Percentiles rank a stretch among this genome's conserved stretches.
These are phyloP conservation scores for Helicoverpa assulta DNA, from an alignment of 2,888 invertebrate species.

Conservation along the genomic window DNA sequence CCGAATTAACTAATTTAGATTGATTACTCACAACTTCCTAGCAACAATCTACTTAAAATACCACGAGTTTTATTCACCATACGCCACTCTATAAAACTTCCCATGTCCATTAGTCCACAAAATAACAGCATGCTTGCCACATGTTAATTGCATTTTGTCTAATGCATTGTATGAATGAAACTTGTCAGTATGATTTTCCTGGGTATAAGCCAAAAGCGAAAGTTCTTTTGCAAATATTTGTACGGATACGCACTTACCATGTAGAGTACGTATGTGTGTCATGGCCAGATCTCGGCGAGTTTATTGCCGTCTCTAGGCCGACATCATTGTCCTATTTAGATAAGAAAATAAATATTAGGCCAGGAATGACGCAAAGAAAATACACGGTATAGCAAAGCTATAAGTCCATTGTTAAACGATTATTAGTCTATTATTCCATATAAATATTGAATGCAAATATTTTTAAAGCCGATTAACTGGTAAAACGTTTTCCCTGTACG, in stretches of 20 bases:
- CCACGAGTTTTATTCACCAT: slow-evolving; percentile 1
- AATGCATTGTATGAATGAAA: slow-evolving; percentile 76
- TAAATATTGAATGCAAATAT: slow-evolving; percentile 36
- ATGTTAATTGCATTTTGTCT: slow-evolving; percentile 55
- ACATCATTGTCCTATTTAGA: slow-evolving; percentile 73
- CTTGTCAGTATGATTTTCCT: slow-evolving; percentile 68
- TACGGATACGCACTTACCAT: slow-evolving; percentile 69
- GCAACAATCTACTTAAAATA: slow-evolving; percentile 35
- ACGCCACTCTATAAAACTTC: background rate
- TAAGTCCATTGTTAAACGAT: slow-evolving; percentile 38
- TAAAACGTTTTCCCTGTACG: slow-evolving; percentile 51
- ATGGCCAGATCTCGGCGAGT: slow-evolving; percentile 75
- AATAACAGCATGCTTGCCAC: background rate
- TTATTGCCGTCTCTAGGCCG: slow-evolving; percentile 78
- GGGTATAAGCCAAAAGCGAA: slow-evolving; percentile 80
- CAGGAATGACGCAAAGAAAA: slow-evolving; percentile 63
- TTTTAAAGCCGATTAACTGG: slow-evolving; percentile 23
- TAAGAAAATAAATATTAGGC: slow-evolving; percentile 71
- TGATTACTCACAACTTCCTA: slow-evolving; percentile 32
- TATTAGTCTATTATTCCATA: slow-evolving; percentile 44
- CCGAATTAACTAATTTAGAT: slow-evolving; percentile 12
- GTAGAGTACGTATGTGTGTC: slow-evolving; percentile 76
- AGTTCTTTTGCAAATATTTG: slow-evolving; percentile 75
- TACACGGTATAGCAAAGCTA: slow-evolving; percentile 34
- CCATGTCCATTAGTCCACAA: background rate